Base-by-base conservation (phyloP, 2,113 vertebrate species). In the Dasyprocta punctata region DNA sequence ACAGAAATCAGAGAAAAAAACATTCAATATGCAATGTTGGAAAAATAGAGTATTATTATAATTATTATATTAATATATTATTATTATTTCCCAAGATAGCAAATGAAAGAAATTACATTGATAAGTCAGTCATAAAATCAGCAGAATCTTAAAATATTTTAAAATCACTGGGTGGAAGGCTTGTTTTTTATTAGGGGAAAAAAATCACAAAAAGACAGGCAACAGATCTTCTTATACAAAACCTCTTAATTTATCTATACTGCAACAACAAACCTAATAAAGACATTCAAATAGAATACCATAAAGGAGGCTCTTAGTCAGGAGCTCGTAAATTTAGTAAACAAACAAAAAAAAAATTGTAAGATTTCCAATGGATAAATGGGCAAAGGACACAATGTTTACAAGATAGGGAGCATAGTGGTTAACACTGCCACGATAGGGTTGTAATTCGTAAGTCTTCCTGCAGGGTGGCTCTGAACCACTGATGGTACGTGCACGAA, bases 331-430 rank as follows among this genome's bases (percentile, higher is more conserved):
- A 91, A 94, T 77, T 30, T 89, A 24, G 5, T 38, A 60, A 86
- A n/a, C n/a, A n/a, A n/a, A n/a, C n/a, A n/a, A n/a, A n/a, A 83
- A 95, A 92, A 87, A 89, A 86, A 86, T 20, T 71, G 3, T 95
- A 81, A 96, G 24, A 84, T 87, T 96, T 54, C n/a, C 30, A 86
- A n/a, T 9, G 24, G 9, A 20, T 77, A 90, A 92, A 8, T 61
- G 58, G 12, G 38, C 38, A 92, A 94, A 86, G 38, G 58, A 83
- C 28, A 86, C 26, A 75, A 52, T n/a, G 14, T 65, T 94, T 90
- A 82, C 7, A 85, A 95, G 44, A 82, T 0, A 80, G 61, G n/a
- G 83, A 84, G 49, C 19, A 24, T 2, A 38, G 22, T 54, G 56
- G 80, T 20, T 75, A 75, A 75, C 38, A 44, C 22, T 13, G 47